Conservation (phyloP, 2,888 invertebrate species). For the Drosophila paranaensis region DNA sequence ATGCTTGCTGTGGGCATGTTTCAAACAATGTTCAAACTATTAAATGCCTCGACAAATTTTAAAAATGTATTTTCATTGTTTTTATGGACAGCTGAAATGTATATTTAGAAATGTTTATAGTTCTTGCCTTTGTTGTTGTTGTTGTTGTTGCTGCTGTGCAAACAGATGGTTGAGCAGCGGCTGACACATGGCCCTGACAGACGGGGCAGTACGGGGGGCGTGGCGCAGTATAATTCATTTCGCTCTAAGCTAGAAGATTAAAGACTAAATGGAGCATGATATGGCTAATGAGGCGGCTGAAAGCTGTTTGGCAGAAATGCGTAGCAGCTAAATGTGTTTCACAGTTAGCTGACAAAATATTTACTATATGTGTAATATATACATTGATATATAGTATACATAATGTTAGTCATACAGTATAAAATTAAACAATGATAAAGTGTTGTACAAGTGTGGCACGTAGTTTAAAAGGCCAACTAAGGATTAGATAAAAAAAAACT, state of each 20-base stretch:
- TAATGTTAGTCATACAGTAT: neutral
- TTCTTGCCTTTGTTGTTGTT: neutral
- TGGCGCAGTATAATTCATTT: slow-evolving; percentile 31
- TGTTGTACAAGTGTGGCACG: no score
- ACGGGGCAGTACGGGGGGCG: slow-evolving; percentile 1
- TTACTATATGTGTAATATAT: neutral
- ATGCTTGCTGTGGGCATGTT: slow-evolving; percentile 17
- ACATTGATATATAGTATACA: neutral
- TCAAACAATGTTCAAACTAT: slow-evolving; percentile 42
- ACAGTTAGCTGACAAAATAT: neutral
- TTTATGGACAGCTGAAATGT: slow-evolving; percentile 30
- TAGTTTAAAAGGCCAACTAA: no score
- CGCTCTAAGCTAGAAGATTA: slow-evolving; percentile 3
- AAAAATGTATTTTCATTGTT: slow-evolving; percentile 66
- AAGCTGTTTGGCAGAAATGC: slow-evolving; percentile 3
- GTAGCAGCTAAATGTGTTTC: neutral
- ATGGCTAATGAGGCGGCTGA: slow-evolving; percentile 32
- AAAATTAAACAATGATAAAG: neutral
- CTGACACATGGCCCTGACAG: slow-evolving; percentile 44
- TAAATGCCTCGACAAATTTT: slow-evolving; percentile 55
- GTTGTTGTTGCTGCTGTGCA: neutral
- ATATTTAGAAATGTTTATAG: slow-evolving; percentile 50
- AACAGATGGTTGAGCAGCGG: slow-evolving; percentile 11
- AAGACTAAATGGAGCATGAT: slow-evolving; percentile 19
- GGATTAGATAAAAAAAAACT: no score